Evolutionary conservation across 2,888 invertebrate genomes (phyloP).

Genomic region (Phalera bucephala): DNA sequence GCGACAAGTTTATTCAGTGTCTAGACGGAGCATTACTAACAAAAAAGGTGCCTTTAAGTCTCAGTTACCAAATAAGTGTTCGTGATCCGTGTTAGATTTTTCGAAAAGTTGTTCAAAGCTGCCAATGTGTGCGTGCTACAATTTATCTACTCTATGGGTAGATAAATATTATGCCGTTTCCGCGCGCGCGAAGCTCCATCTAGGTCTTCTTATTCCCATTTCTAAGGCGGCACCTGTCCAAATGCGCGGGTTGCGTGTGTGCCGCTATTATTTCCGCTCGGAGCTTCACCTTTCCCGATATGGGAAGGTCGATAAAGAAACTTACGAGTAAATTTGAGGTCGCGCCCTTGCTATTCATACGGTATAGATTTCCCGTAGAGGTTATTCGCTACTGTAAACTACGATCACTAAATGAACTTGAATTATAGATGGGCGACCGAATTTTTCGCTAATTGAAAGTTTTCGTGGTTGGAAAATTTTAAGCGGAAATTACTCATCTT

Average conservation of each 20-base stretch:
- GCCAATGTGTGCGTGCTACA: too few species aligned
- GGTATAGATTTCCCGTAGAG: constrained; percentile 27
- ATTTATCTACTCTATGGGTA: too few species aligned
- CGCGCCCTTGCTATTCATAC: constrained; percentile 37
- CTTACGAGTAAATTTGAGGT: constrained; percentile 52
- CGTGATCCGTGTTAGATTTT: too few species aligned
- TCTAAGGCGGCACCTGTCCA: constrained; percentile 25
- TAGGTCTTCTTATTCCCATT: too few species aligned
- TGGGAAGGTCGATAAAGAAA: constrained; percentile 55
- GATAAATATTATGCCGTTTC: too few species aligned
- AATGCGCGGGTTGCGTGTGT: constrained; percentile 64
- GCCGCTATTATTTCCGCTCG: constrained; percentile 57
- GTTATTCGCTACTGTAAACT: constrained; percentile 12
- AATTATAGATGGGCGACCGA: constrained; percentile 1
- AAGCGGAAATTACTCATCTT: neutral
- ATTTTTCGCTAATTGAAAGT: neutral
- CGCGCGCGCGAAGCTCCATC: too few species aligned
- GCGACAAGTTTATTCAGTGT: too few species aligned
- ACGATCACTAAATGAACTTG: constrained; percentile 6
- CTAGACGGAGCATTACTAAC: too few species aligned
- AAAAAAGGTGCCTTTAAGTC: too few species aligned
- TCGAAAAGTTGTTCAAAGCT: too few species aligned
- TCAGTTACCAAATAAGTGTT: too few species aligned
- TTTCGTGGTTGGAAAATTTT: neutral
- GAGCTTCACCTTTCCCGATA: constrained; percentile 63